These are phyloP conservation scores for Drosophila fuyamai DNA, from an alignment of 1,140 invertebrate genomes.

Conservation along the genomic window DNA sequence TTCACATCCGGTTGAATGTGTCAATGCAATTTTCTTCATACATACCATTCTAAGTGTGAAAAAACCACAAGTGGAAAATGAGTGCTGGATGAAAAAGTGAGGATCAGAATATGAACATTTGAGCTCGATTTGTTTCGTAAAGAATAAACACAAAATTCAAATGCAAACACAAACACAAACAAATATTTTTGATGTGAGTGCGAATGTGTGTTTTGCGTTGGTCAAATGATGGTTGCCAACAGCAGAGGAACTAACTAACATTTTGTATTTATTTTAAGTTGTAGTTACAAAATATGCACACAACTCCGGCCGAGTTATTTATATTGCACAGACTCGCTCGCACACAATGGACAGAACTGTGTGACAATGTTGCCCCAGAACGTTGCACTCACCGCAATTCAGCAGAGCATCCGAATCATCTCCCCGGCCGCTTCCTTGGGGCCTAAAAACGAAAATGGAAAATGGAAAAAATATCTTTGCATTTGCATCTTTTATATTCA, in stretches of 20 bases:
- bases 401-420: constrained; percentile 5
- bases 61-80: constrained; percentile 47
- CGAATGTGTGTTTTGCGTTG: constrained; percentile 38
- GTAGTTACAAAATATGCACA: constrained; percentile 75
- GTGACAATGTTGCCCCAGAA: constrained; percentile 69
- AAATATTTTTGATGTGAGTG: constrained; percentile 65
- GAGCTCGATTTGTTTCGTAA: constrained; percentile 70
- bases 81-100: constrained; percentile 1
- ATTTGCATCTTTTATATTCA: constrained; percentile 77
- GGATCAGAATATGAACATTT: constrained; percentile 40
- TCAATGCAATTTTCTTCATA: constrained; percentile 16
- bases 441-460: constrained; percentile 64
- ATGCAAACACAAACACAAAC: constrained; percentile 34
- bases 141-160: constrained; percentile 49
- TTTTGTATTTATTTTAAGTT: constrained; percentile 77
- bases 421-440: constrained; percentile 4
- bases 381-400: constrained; percentile 15
- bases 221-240: constrained; percentile 57
- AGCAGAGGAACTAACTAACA: constrained; percentile 51
- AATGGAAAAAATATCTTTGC: constrained; percentile 74
- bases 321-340: constrained; percentile 48
- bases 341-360: constrained; percentile 70
- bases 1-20: not conserved
- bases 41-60: constrained; percentile 56
- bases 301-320: constrained; percentile 65